Conservation (phyloP, 2,113 vertebrate genomes). For the Felis chaus region DNA sequence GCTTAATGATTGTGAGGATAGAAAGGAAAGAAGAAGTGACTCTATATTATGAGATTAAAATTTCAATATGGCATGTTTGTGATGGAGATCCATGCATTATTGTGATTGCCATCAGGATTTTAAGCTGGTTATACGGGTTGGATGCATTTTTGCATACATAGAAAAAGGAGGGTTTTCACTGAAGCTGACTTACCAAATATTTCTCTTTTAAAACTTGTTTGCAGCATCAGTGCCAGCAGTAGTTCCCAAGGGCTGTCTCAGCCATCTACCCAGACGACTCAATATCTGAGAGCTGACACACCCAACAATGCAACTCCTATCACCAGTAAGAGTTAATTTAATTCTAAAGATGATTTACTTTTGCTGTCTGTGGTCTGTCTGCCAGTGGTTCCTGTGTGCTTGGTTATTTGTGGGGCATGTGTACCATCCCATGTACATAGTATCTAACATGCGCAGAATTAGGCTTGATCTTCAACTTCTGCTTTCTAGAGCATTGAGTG, state of each 20-base stretch:
- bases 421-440: background rate
- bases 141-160: background rate
- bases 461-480: background rate
- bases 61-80: background rate
- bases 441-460: background rate
- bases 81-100: background rate
- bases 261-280: conserved; percentile 98
- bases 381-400: background rate
- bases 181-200: conserved; percentile 21
- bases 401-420: background rate
- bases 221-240: conserved; percentile 96
- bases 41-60: background rate
- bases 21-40: background rate
- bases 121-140: background rate
- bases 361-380: background rate
- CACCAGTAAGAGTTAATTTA: conserved; percentile 94
- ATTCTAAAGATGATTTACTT: conserved; percentile 51
- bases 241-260: conserved; percentile 98
- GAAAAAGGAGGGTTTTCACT: conserved; percentile 32
- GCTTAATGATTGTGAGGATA: background rate
- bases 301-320: conserved; percentile 97
- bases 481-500: background rate
- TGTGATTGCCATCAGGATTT: conserved; percentile 4
- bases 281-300: conserved; percentile 98
- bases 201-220: conserved; percentile 71